Conservation (phyloP, 2,888 invertebrate species). For the Dolomedes plantarius region DNA sequence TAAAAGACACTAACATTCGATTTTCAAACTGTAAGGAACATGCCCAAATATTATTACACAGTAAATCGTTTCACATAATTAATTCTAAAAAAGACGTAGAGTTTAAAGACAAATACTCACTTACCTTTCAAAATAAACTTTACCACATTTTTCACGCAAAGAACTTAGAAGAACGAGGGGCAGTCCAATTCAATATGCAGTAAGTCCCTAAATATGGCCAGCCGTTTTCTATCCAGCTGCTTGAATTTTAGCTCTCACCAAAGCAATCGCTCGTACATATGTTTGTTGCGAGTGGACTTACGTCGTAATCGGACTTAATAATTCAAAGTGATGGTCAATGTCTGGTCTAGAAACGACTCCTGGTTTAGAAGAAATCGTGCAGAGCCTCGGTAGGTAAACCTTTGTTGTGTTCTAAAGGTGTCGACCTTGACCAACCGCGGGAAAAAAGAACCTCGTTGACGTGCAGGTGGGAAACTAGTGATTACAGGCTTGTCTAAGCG, state of each 20-base stretch:
- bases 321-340: not conserved
- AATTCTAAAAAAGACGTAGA: too few relatives aligned
- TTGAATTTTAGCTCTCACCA: not conserved
- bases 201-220: not conserved
- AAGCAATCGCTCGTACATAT: not conserved
- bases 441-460: not conserved
- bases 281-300: not conserved
- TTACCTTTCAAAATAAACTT: too few relatives aligned
- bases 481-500: not conserved
- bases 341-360: not conserved
- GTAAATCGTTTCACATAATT: too few relatives aligned
- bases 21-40: too few relatives aligned
- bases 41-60: too few relatives aligned
- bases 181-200: not conserved
- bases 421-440: not conserved
- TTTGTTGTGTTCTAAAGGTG: not conserved
- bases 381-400: not conserved
- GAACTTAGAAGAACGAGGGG: too few relatives aligned
- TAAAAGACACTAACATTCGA: too few relatives aligned
- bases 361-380: not conserved
- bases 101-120: too few relatives aligned
- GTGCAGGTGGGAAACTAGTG: not conserved
- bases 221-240: not conserved
- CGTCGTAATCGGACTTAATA: not conserved
- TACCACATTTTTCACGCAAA: too few relatives aligned